Evolutionary conservation across 2,888 invertebrate species (phyloP), one percentile per base, ranked within the genome.

Genomic region (Nycteola revayana): DNA sequence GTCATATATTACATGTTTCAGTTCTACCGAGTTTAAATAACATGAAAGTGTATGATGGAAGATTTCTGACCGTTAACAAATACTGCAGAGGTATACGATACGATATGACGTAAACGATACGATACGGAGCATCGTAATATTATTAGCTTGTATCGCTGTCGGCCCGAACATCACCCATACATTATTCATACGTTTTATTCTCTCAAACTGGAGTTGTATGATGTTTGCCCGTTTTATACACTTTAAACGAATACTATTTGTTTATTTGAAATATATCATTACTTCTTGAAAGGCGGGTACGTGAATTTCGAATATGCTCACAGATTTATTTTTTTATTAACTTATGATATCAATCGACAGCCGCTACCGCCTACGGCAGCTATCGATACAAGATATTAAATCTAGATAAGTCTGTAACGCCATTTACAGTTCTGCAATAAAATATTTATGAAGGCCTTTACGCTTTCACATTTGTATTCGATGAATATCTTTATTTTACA

Each of bases 161-260:
- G 42, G 36, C 33, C 45, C 46, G 38, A 54, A 49, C 52, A 42
- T 36, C n/a, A 53, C 35, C 41, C 54, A 66, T 73, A 66, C 67
- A 76, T 75, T 70, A 76, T 75, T 75, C 74, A 76, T 67, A 64
- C 58, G 46, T 63, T 68, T 74, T 68, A 65, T 67, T 62, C 64
- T 66, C 63, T 70, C 60, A 67, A 72, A 67, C 60, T 46, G 51
- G 51, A 57, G 66, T 63, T 67, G 70, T 60, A 62, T 64, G 51
- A 49, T 50, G 55, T 52, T 59, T 51, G 62, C 50, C 62, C 60
- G 49, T 44, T 52, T 57, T 46, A 47, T 52, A 54, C 50, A 49
- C 54, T 42, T 52, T 54, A 42, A 43, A 42, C 28, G 49, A 44
- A 49, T 48, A 49, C 54, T 49, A 49, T 59, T 56, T 59, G 47